A percentile compares a stretch with the other conserved stretches of the same genome.
phyloP scores from a whole-genome alignment of 2,797 vertebrate species.

The Cirrhinus molitorella region DNA sequence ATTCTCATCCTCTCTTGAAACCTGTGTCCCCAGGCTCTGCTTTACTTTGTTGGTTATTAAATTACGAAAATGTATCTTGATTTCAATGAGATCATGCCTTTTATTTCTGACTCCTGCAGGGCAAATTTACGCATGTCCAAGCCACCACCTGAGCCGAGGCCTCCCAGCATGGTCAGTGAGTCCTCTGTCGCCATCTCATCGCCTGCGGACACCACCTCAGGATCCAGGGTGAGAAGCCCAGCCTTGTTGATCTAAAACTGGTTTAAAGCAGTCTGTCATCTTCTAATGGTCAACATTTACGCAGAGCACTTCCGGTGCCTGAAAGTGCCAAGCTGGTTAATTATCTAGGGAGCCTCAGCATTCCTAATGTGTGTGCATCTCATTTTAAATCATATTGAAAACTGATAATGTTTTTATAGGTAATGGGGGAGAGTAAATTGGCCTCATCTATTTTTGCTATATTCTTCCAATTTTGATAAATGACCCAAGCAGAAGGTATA shows the following conservation, averaged over 20 bases:
- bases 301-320: not conserved
- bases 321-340: conserved; percentile 5
- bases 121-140: conserved; percentile 90
- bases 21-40: not conserved
- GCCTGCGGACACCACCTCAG: conserved; percentile 82
- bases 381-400: conserved; percentile 40
- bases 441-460: conserved; percentile 58
- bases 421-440: conserved; percentile 56
- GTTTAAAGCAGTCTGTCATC: not conserved
- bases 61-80: not conserved
- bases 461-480: conserved; percentile 66
- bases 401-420: conserved; percentile 42
- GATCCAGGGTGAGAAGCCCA: conserved; percentile 85
- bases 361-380: not conserved
- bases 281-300: not conserved
- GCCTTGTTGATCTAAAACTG: not conserved
- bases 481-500: conserved; percentile 44
- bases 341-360: not conserved
- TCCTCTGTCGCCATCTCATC: conserved; percentile 84
- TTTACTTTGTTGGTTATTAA: not conserved
- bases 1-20: not conserved
- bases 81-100: conserved; percentile 46
- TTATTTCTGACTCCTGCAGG: conserved; percentile 73
- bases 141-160: conserved; percentile 87
- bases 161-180: conserved; percentile 94